Base-by-base conservation (phyloP, 2,888 invertebrate genomes). In the Zaprionus obscuricornis region DNA sequence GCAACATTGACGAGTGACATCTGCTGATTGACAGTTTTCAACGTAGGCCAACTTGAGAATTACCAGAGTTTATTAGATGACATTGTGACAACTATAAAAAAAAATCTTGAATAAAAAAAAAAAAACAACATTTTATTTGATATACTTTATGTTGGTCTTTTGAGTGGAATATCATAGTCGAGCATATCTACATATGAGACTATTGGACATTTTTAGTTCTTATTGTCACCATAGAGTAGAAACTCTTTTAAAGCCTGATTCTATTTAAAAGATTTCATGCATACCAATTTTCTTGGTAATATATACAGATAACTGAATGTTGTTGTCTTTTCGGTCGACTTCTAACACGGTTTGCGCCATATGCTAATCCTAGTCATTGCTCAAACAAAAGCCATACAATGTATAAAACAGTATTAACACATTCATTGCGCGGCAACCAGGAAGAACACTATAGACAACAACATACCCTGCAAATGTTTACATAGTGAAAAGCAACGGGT, bases 1-100 rank as follows among this genome's bases (percentile, higher is more conserved):
- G 70, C 74, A 71, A 66, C 74, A 66, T 66, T 66, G 72, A 63
- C 74, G 58, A 74, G 58, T 74, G 74, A 73, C 72, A 73, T 69
- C 40, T 43, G 50, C 62, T 73, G 72, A 73, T 74, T 73, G 72
- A 70, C 72, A 73, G 65, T 59, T 70, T 54, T 63, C 62, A 51
- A 65, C 50, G 51, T 46, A 37, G 18, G 26, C 50, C 68, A 37
- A 46, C 22, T 54, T 46, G 22, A 50, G 49, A 56, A 45, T 55
- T 56, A 62, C 27, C 37, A n/a, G 18, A 18, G 47, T 39, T 55
- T 55, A 59, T 59, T 42, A 43, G 31, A 43, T 43, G 49, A 26
- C 52, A 54, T 42, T 52, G 40, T 34, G 52, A 46, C 39, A 58
- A 16, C 20, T 11, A 27, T 11, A 26, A 56, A 42, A 18, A 36